A percentile compares a stretch with the other conserved stretches of the same genome.
Evolutionary conservation across 2,888 invertebrate species (phyloP).

Genomic region (Heteropelma amictum): DNA sequence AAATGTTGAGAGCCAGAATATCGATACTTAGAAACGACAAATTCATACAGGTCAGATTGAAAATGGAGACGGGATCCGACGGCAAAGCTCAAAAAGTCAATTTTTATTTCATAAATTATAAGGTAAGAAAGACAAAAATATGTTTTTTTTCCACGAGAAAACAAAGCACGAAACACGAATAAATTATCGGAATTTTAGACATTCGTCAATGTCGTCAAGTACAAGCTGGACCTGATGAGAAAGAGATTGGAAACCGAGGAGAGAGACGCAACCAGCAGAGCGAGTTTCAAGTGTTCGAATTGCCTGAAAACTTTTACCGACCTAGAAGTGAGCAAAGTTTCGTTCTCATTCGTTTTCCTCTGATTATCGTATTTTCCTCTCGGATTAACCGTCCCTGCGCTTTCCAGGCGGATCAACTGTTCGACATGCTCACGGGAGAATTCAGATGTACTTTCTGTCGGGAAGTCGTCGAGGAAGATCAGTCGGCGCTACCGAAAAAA

Average conservation of each 20-base stretch:
- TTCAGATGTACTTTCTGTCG: constrained; percentile 95
- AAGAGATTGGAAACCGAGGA: constrained; percentile 97
- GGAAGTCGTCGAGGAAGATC: constrained; percentile 95
- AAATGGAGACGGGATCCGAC: constrained; percentile 97
- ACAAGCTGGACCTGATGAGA: constrained; percentile 97
- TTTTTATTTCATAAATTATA: constrained; percentile 98
- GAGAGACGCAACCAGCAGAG: constrained; percentile 94
- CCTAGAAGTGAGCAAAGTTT: constrained; percentile 88
- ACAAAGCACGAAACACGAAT: not conserved
- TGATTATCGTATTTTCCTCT: not conserved
- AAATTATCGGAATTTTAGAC: constrained; percentile 77
- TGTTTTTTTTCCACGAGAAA: too few relatives aligned
- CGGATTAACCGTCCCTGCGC: constrained; percentile 13
- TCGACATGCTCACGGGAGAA: constrained; percentile 90
- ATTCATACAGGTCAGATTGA: constrained; percentile 93
- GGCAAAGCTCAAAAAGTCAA: constrained; percentile 97
- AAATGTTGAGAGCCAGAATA: constrained; percentile 94
- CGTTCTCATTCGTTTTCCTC: not conserved
- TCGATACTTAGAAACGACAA: constrained; percentile 93
- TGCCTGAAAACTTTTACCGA: constrained; percentile 97
- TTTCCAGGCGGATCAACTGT: constrained; percentile 89
- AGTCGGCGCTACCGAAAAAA: constrained; percentile 94
- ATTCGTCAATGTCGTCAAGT: constrained; percentile 98
- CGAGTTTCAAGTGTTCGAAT: constrained; percentile 95
- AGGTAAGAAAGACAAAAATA: constrained; percentile 76